Evolutionary conservation across 2,888 invertebrate genomes (phyloP).

Genomic region (Phortica magna): DNA sequence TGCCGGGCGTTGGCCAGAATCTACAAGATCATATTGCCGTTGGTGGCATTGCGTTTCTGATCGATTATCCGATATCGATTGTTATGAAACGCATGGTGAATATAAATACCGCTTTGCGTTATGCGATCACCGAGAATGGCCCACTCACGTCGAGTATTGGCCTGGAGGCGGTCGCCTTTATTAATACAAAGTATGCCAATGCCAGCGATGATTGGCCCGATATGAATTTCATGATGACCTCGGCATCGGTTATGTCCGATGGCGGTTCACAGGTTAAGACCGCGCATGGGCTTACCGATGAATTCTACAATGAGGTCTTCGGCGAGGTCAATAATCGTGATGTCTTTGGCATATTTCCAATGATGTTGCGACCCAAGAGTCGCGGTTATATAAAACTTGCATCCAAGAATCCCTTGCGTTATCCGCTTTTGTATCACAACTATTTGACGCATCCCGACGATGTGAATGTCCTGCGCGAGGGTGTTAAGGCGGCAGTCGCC

Average conservation of each 20-base stretch:
- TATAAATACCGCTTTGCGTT: conserved; percentile 88
- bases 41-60: conserved; percentile 88
- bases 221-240: conserved; percentile 93
- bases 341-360: conserved; percentile 90
- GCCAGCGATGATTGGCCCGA: conserved; percentile 93
- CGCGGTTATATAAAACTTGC: conserved; percentile 87
- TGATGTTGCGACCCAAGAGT: conserved; percentile 93
- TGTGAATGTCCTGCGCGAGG: conserved; percentile 89
- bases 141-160: conserved; percentile 92
- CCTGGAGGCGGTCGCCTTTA: conserved; percentile 92
- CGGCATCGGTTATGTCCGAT: conserved; percentile 89
- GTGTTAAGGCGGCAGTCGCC: conserved; percentile 90
- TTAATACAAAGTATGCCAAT: conserved; percentile 93
- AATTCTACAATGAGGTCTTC: conserved; percentile 88
- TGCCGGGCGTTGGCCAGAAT: conserved; percentile 91
- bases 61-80: conserved; percentile 89
- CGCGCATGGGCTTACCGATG: conserved; percentile 89
- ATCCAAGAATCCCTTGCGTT: conserved; percentile 85
- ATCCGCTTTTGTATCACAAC: conserved; percentile 94
- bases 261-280: conserved; percentile 89
- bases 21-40: conserved; percentile 94
- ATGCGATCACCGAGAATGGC: conserved; percentile 91
- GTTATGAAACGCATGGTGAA: conserved; percentile 90
- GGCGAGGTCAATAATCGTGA: conserved; percentile 85
- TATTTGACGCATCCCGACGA: conserved; percentile 93